A percentile compares a stretch with the other conserved stretches of the same genome.
Evolutionary conservation across 1,140 invertebrate genomes (phyloP).

Genomic region (Papilio machaon): DNA sequence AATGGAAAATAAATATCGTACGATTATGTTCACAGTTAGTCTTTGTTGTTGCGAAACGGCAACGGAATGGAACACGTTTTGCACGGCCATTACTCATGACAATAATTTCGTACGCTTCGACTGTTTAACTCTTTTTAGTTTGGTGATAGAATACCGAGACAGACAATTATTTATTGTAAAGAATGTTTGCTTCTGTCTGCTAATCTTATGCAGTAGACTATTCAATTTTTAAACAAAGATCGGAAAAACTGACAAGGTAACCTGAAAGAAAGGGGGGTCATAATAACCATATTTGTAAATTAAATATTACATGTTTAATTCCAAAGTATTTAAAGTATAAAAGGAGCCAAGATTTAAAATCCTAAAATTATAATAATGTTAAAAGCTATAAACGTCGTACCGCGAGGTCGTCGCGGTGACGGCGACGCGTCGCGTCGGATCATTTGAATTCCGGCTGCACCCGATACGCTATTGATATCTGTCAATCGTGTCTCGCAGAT

Average conservation of each 20-base stretch:
- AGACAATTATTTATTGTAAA: neutral
- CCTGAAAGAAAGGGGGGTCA: neutral
- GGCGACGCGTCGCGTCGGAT: slow-evolving; percentile 11
- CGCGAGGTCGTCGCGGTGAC: neutral
- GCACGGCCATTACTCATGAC: slow-evolving; percentile 22
- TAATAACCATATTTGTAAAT: no score
- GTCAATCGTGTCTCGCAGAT: slow-evolving; percentile 56
- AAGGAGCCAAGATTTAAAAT: neutral
- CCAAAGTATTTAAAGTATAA: no score
- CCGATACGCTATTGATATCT: slow-evolving; percentile 59
- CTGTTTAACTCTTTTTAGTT: neutral
- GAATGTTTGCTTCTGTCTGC: neutral
- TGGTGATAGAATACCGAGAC: slow-evolving; percentile 14
- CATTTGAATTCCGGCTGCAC: slow-evolving; percentile 44
- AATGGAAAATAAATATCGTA: slow-evolving; percentile 47
- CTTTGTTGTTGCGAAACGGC: slow-evolving; percentile 32
- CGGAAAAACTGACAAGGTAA: neutral
- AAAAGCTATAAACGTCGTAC: neutral
- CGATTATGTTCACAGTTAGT: slow-evolving; percentile 35
- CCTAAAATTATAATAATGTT: neutral
- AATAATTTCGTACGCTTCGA: slow-evolving; percentile 14
- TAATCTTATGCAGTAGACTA: neutral
- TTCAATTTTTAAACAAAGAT: neutral
- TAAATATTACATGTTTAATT: no score
- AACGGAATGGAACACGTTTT: slow-evolving; percentile 29